Conservation (phyloP, 2,888 invertebrate species). For the Pterostichus niger region DNA sequence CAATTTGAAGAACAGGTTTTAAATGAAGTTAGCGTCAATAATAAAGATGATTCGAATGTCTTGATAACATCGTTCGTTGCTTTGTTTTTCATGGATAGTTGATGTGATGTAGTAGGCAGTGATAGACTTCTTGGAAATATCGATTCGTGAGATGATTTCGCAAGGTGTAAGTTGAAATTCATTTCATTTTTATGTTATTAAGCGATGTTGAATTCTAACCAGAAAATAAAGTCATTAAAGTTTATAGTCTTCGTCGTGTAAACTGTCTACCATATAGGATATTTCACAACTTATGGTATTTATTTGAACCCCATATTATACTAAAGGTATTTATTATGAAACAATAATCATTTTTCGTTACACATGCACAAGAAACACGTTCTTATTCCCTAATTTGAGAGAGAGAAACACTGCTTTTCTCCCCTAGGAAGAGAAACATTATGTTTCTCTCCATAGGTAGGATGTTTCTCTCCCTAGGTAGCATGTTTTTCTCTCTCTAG, state of each 20-base stretch:
- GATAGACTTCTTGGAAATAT: conserved; percentile 7
- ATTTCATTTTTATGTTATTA: not conserved
- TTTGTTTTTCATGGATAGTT: not conserved
- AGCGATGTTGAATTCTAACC: not conserved
- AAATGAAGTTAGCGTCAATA: not conserved
- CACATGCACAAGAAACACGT: too few relatives aligned
- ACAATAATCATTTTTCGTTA: too few relatives aligned
- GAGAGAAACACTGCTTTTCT: too few relatives aligned
- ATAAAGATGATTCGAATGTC: not conserved
- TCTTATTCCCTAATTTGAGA: too few relatives aligned
- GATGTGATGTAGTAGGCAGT: not conserved
- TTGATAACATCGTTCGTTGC: not conserved
- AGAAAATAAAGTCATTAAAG: conserved; percentile 1
- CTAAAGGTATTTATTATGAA: too few relatives aligned
- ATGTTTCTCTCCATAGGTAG: too few relatives aligned
- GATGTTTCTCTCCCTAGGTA: too few relatives aligned
- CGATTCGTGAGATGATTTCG: not conserved
- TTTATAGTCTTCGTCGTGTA: not conserved
- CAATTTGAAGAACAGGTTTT: conserved; percentile 1
- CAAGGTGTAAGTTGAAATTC: not conserved
- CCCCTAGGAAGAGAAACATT: too few relatives aligned
- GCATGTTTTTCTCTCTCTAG: too few relatives aligned
- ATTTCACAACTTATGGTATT: too few relatives aligned
- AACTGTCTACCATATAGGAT: too few relatives aligned
- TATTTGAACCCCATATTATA: too few relatives aligned